These are phyloP conservation scores for Drosophila willistoni DNA, from an alignment of 1,140 invertebrate species.

Conservation along the genomic window DNA sequence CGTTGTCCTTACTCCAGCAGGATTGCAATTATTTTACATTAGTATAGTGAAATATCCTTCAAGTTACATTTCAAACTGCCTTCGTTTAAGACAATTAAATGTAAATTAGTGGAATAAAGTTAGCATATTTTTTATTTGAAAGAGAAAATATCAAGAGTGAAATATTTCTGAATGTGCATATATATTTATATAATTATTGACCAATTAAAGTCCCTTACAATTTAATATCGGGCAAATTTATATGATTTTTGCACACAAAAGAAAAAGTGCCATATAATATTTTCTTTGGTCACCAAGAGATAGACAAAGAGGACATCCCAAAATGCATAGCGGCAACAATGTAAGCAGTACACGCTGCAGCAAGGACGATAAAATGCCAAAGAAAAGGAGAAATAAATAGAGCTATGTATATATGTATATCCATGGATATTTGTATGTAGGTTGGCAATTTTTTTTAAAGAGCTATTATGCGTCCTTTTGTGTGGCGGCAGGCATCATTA, in stretches of 20 bases:
- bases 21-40: no score
- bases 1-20: no score
- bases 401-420: conserved; percentile 23
- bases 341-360: conserved; percentile 45
- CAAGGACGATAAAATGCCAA: conserved; percentile 49
- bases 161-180: neutral
- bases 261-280: conserved; percentile 17
- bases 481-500: conserved; percentile 60
- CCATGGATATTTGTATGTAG: conserved; percentile 4
- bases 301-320: conserved; percentile 19
- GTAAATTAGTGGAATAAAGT: conserved; percentile 6
- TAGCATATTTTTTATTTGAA: neutral
- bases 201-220: neutral
- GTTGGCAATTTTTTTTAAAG: conserved; percentile 49
- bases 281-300: conserved; percentile 36
- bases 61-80: neutral
- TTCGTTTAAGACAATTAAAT: conserved; percentile 12
- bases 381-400: conserved; percentile 56
- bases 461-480: conserved; percentile 45
- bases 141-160: neutral
- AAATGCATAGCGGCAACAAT: conserved; percentile 47
- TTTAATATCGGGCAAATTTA: conserved; percentile 23
- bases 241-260: conserved; percentile 24
- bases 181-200: conserved; percentile 19
- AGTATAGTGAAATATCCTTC: neutral